phyloP scores from a whole-genome alignment of 2,888 invertebrate species.

The Ochropacha duplaris region DNA sequence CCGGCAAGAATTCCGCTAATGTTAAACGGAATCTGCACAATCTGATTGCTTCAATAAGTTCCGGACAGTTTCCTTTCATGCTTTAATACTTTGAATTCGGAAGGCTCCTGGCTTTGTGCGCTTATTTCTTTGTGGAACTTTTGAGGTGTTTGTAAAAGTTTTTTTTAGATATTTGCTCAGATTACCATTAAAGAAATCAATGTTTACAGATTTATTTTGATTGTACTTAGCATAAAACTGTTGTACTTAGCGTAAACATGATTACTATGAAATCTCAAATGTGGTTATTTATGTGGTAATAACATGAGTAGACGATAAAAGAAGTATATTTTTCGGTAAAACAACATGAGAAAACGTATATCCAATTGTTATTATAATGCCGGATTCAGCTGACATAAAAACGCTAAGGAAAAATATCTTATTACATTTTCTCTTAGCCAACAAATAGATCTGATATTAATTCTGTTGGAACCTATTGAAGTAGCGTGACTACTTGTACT shows the following conservation, averaged over 20 bases:
- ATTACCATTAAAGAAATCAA: background rate
- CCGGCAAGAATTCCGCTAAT: slow-evolving; percentile 73
- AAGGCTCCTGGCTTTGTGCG: slow-evolving; percentile 43
- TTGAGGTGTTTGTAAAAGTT: slow-evolving; percentile 27
- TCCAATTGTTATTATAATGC: background rate
- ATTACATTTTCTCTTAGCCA: background rate
- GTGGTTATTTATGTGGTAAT: no score
- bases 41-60: slow-evolving; percentile 80
- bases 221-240: no score
- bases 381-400: background rate
- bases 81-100: slow-evolving; percentile 72
- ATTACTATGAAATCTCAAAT: no score
- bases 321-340: background rate
- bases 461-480: background rate
- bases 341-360: background rate
- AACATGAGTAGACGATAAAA: background rate
- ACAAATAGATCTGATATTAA: background rate
- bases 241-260: no score
- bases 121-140: slow-evolving; percentile 48
- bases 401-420: background rate
- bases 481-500: background rate
- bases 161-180: background rate
- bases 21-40: slow-evolving; percentile 75
- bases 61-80: slow-evolving; percentile 71
- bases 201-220: background rate